Base-by-base conservation (phyloP, 2,113 vertebrate genomes). In the Mustelus asterias region DNA sequence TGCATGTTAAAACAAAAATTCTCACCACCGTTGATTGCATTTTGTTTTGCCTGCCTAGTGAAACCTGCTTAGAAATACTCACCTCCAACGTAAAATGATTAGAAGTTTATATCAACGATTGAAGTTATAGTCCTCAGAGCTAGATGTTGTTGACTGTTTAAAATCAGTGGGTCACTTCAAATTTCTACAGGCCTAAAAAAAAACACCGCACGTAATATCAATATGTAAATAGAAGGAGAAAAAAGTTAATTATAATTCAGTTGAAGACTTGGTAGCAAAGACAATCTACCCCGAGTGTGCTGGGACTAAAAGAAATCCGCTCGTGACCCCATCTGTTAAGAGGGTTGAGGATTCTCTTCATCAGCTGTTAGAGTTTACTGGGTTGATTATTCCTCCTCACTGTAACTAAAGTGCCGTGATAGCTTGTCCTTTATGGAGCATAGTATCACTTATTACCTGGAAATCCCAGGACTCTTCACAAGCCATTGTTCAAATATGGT, bases 51-150 rank as follows among this genome's bases (percentile, higher is more conserved):
- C 24, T 95, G 67, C 69, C 24, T 24, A 95, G 69, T 95, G 94
- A 95, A 95, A 95, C 94, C 69, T 72, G 94, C 94, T 72, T 72
- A 95, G 69, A 76, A 72, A 54, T 20, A 13, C 48, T 95, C 94
- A n/a, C 37, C 37, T 70, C 20, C 41, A 70, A 70, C 37, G 44
- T 3, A 2, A 44, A 76, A 41, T 22, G 44, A 48, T 33, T 95
- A 95, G 14, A 95, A 44, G 88, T 29, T 29, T 60, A 60, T 26
- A 44, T 44, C 80, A 83, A 41, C 5, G 8, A 20, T 20, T 83
- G 16, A 41, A 41, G 60, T 65, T 24, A 89, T 2, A 67, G 60
- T 65, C 60, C 89, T 8, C 14, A 37, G 33, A 65, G 18, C 33
- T 20, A 22, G 16, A 6, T 93, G 89, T 26, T 63, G 58, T 60